Evolutionary conservation across 2,888 invertebrate species (phyloP).

Genomic region (Allacma fusca): DNA sequence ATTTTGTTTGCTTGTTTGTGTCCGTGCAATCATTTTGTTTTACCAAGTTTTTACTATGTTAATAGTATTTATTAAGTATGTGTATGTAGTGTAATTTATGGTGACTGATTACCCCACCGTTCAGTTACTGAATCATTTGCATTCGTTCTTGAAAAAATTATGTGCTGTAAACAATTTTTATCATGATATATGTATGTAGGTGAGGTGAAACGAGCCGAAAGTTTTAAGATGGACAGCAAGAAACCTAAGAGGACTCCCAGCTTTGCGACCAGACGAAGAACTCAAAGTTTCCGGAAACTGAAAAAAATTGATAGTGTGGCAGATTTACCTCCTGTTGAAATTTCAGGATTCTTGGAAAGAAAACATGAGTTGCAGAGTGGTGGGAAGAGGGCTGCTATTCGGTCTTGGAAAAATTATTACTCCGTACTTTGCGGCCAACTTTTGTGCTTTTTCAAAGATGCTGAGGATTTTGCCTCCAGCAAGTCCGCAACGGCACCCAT

Average conservation of each 20-base stretch:
- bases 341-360: conserved; percentile 88
- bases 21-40: no score
- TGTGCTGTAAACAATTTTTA: no score
- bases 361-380: conserved; percentile 94
- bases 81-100: no score
- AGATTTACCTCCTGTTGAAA: conserved; percentile 84
- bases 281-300: conserved; percentile 84
- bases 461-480: conserved; percentile 85
- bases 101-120: no score
- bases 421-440: conserved; percentile 96
- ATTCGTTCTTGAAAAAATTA: no score
- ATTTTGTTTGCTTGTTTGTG: no score
- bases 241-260: conserved; percentile 91
- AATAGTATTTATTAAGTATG: no score
- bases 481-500: conserved; percentile 89
- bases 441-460: conserved; percentile 96
- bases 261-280: conserved; percentile 89
- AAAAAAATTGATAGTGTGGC: conserved; percentile 69
- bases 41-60: no score
- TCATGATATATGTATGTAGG: conserved; percentile 57
- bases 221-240: conserved; percentile 83
- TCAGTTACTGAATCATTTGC: no score
- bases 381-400: conserved; percentile 90
- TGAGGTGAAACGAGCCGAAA: conserved; percentile 82
- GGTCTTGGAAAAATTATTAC: conserved; percentile 95